Percentiles rank a stretch among this genome's conserved stretches.
phyloP scores from a whole-genome alignment of 2,113 vertebrate species.

The Seriola quinqueradiata region DNA sequence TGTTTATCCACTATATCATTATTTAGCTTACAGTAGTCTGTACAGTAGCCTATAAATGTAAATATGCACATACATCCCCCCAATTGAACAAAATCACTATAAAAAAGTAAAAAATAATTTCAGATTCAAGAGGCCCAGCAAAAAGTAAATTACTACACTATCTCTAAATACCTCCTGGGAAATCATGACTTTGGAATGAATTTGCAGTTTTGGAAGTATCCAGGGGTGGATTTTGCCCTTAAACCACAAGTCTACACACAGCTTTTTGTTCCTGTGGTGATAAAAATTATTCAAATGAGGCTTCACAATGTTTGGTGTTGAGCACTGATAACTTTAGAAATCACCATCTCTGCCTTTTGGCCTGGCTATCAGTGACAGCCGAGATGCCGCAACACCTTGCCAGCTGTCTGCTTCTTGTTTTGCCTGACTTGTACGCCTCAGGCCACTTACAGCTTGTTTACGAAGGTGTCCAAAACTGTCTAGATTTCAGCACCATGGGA shows the following conservation, averaged over 20 bases:
- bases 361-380: conserved; percentile 48
- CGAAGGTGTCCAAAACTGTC: conserved; percentile 65
- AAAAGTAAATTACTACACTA: background rate
- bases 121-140: background rate
- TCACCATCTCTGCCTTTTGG: conserved; percentile 50
- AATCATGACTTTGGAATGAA: background rate
- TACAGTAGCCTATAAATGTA: background rate
- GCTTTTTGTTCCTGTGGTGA: conserved; percentile 13
- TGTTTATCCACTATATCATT: too few relatives aligned
- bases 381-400: conserved; percentile 55
- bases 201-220: background rate
- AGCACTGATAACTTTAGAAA: conserved; percentile 33
- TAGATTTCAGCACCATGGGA: conserved; percentile 27
- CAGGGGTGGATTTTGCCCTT: background rate
- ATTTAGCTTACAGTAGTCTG: background rate
- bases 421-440: conserved; percentile 54
- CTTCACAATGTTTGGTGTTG: conserved; percentile 15
- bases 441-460: conserved; percentile 68
- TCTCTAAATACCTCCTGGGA: background rate
- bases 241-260: conserved; percentile 18
- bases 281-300: conserved; percentile 44
- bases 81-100: background rate
- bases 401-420: conserved; percentile 68
- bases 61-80: background rate
- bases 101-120: background rate